These are phyloP conservation scores for Siniperca undulata DNA, from an alignment of 2,797 vertebrate species.

Conservation along the genomic window DNA sequence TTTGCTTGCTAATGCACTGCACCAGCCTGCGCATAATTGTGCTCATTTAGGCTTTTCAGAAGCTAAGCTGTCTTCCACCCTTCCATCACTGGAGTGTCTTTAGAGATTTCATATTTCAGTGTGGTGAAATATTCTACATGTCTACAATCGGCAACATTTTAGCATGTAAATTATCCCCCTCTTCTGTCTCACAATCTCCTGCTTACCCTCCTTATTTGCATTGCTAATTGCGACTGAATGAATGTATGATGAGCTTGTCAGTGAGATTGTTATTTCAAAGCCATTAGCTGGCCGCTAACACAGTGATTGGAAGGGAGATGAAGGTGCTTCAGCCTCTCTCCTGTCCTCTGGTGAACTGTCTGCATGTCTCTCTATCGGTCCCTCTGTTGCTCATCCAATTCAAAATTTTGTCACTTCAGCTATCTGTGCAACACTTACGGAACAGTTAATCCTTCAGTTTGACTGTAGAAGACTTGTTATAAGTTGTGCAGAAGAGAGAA, in stretches of 20 bases:
- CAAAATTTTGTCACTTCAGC: not conserved
- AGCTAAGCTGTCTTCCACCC: conserved; percentile 35
- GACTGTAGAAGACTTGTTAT: no score
- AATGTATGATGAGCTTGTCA: conserved; percentile 48
- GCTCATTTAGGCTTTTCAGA: conserved; percentile 53
- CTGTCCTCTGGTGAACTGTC: not conserved
- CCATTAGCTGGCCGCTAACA: conserved; percentile 51
- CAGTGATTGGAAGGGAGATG: conserved; percentile 44
- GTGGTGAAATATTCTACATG: conserved; percentile 35
- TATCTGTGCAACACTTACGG: not conserved
- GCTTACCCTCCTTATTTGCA: conserved; percentile 56
- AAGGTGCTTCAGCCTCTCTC: not conserved
- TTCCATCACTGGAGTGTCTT: conserved; percentile 38
- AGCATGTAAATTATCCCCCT: conserved; percentile 57
- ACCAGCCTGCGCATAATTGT: conserved; percentile 55
- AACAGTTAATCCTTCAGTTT: no score
- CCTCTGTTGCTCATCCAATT: not conserved
- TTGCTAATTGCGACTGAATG: conserved; percentile 51
- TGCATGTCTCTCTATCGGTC: not conserved
- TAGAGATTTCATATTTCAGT: conserved; percentile 47
- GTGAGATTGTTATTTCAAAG: conserved; percentile 55
- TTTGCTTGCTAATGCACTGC: conserved; percentile 57
- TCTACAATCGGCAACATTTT: conserved; percentile 50
- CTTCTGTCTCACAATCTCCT: conserved; percentile 15
- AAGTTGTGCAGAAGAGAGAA: no score